These are phyloP conservation scores for Menura novaehollandiae DNA, from an alignment of 2,113 vertebrate genomes.

Conservation along the genomic window DNA sequence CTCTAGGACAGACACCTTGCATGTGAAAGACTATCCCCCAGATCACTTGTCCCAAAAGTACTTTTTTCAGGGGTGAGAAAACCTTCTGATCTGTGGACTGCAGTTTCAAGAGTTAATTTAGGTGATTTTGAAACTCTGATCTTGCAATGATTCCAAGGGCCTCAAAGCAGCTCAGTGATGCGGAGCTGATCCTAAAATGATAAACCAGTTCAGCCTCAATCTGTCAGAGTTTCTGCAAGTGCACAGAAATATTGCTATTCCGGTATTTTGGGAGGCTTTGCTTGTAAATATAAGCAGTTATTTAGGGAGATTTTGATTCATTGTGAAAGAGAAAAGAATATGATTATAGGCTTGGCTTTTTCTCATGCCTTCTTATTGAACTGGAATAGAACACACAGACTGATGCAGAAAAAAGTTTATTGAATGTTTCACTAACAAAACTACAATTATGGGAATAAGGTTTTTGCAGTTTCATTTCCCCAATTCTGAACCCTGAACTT, in stretches of 20 bases:
- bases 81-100: background rate
- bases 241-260: background rate
- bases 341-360: background rate
- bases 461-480: background rate
- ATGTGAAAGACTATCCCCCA: too few relatives aligned
- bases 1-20: background rate
- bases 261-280: background rate
- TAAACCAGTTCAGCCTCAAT: background rate
- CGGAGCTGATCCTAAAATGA: background rate
- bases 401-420: slow-evolving; percentile 44
- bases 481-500: background rate
- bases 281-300: background rate
- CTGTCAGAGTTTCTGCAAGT: background rate
- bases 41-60: background rate
- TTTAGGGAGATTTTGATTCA: background rate
- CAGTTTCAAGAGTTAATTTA: background rate
- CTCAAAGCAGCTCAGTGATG: background rate
- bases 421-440: background rate
- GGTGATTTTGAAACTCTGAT: background rate
- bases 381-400: background rate
- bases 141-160: background rate
- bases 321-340: background rate
- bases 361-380: background rate
- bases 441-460: background rate
- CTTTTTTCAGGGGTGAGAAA: background rate